These are phyloP conservation scores for Mystacides longicornis DNA, from an alignment of 2,888 invertebrate species.

Conservation along the genomic window DNA sequence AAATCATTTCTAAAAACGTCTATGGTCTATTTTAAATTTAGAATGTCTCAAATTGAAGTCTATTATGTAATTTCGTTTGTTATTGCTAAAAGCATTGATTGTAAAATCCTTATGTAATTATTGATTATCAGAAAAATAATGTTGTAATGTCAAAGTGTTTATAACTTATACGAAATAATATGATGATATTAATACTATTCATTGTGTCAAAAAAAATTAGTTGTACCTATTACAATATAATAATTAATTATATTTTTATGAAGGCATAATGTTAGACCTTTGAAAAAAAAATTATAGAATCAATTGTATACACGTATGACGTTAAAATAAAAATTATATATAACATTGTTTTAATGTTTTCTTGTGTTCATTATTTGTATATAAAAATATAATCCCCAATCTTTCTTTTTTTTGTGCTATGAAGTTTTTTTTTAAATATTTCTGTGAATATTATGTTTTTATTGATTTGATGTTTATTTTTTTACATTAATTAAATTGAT, in stretches of 20 bases:
- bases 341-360: conserved; percentile 20
- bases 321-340: conserved; percentile 23
- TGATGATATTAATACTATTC: conserved; percentile 7
- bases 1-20: too few relatives aligned
- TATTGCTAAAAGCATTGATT: neutral
- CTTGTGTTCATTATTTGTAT: conserved; percentile 14
- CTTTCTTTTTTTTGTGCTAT: too few relatives aligned
- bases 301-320: conserved; percentile 23
- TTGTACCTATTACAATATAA: conserved; percentile 23
- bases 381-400: too few relatives aligned
- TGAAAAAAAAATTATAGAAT: conserved; percentile 18
- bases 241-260: conserved; percentile 17
- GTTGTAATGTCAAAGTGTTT: neutral
- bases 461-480: too few relatives aligned
- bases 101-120: neutral
- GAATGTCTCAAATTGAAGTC: neutral
- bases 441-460: too few relatives aligned
- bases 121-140: neutral
- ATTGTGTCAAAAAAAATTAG: conserved; percentile 25
- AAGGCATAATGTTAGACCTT: conserved; percentile 12
- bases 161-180: neutral
- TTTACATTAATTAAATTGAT: too few relatives aligned
- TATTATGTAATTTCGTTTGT: neutral
- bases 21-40: too few relatives aligned
- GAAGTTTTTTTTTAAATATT: too few relatives aligned